Evolutionary conservation across 2,797 vertebrate genomes (phyloP), one percentile per base, ranked within the genome.

Genomic region (Sphenodon punctatus): DNA sequence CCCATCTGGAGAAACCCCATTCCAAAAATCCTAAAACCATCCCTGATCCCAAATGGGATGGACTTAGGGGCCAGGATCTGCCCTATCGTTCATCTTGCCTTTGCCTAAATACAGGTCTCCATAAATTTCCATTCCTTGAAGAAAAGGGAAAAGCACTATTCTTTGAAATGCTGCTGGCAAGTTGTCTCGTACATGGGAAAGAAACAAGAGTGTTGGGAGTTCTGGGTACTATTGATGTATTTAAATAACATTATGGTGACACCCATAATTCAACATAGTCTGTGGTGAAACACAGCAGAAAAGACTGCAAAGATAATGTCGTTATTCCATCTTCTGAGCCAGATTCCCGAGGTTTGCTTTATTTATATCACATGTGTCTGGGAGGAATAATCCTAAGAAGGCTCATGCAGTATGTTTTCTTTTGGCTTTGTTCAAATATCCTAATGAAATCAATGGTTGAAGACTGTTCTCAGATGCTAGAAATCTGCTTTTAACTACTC

Each of bases 321-420:
- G 70, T 85, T 85, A 84, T 91, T 94, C 88, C 75, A 39, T 83
- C 79, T 79, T 84, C 77, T 75, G 90, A 90, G 91, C 88, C 92
- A 93, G 78, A 78, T 90, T 89, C 85, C 89, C 82, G 82, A 88
- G 90, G 88, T 75, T 70, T 89, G 80, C 71, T 91, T 90, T 93
- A 88, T 93, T 92, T 89, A 67, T 88, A 88, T 92, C 88, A 84
- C 85, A 91, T 82, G 89, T 75, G 74, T 72, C 77, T 36, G 42
- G 53, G 65, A 89, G 71, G 85, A 90, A 79, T 69, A 76, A 83
- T 86, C 87, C 65, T 84, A 63, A 56, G 70, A 84, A 87, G 82
- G 45, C 48, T 91, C 74, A 75, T 70, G 67, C 43, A 48, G 67
- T 79, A 5, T 81, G 82, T 88, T 85, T 82, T 80, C 86, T 83